phyloP scores from a whole-genome alignment of 1,140 invertebrate species.

The Neomicropteryx cornuta region DNA sequence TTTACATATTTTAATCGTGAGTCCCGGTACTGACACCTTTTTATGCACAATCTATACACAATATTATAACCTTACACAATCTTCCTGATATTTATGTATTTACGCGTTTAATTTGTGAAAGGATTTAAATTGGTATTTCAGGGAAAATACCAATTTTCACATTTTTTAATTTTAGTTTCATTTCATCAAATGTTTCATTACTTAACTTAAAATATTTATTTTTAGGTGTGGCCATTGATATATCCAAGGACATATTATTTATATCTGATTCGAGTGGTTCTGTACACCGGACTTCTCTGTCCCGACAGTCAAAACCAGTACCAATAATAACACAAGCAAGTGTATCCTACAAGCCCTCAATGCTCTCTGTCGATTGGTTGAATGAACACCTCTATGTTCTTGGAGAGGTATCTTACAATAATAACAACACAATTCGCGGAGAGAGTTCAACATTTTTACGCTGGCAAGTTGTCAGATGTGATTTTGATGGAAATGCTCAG shows the following conservation, averaged over 20 bases:
- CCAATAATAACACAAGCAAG: conserved; percentile 45
- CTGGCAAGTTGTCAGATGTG: conserved; percentile 66
- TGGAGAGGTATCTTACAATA: conserved; percentile 46
- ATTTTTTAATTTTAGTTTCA: no score
- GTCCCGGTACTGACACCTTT: no score
- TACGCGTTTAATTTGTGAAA: no score
- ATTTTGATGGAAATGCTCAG: conserved; percentile 55
- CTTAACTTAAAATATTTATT: conserved; percentile 12
- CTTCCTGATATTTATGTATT: no score
- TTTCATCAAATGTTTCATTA: no score
- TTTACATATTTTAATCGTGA: no score
- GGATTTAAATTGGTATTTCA: no score
- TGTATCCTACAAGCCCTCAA: conserved; percentile 46
- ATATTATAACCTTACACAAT: no score
- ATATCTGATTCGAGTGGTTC: conserved; percentile 58
- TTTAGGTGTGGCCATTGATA: conserved; percentile 65
- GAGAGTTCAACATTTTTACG: conserved; percentile 22
- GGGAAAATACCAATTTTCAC: no score
- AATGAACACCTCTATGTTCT: conserved; percentile 72
- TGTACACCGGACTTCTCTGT: conserved; percentile 40
- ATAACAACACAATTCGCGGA: conserved; percentile 20
- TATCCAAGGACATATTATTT: conserved; percentile 57
- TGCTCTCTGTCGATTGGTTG: conserved; percentile 79
- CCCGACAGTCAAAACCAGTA: conserved; percentile 25
- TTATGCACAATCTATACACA: no score